Base-by-base conservation (phyloP, 2,888 invertebrate species). In the Tinea trinotella region DNA sequence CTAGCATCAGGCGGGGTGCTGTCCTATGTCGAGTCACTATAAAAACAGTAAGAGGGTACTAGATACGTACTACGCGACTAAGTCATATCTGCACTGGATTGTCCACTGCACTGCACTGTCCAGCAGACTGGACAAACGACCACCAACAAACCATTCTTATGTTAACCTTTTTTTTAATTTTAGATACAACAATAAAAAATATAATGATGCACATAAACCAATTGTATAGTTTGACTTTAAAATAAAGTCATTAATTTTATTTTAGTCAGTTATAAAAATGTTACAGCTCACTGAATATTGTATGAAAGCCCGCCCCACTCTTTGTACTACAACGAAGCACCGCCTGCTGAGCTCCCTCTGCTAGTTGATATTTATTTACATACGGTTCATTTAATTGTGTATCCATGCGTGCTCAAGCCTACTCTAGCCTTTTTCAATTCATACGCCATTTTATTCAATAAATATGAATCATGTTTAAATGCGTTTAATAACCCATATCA, bases 331-430 rank as follows among this genome's bases (percentile, higher is more conserved):
- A 17, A 19, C 7, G 18, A 18, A 13, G 4, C 30, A 66, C 62
- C 75, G 62, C 83, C 80, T 65, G 82, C 78, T 76, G 84, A 56
- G 77, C 63, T 61, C 58, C 66, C 72, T 68, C 74, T 76, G 74
- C 75, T 71, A 75, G 76, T 78, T 77, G 76, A 79, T 83, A 83
- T 85, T 85, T 85, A 85, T 85, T 85, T 84, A 83, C 82, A 79
- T 71, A 76, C 74, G 80, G 71, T 83, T 81, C 85, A 79, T 85
- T 85, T 80, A 84, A 82, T 80, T 72, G 70, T 68, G 69, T 72
- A n/a, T 49, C 35, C 54, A 48, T 17, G 44, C 44, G 54, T 48
- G 71, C 73, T 72, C 64, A 77, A 79, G 74, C 75, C 71, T 71
- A 61, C 69, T 68, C 66, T 62, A 71, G 66, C 70, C 70, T 72